Percentiles rank a stretch among this genome's conserved stretches.
phyloP scores from a whole-genome alignment of 2,797 vertebrate species.

The Hemitrygon akajei region DNA sequence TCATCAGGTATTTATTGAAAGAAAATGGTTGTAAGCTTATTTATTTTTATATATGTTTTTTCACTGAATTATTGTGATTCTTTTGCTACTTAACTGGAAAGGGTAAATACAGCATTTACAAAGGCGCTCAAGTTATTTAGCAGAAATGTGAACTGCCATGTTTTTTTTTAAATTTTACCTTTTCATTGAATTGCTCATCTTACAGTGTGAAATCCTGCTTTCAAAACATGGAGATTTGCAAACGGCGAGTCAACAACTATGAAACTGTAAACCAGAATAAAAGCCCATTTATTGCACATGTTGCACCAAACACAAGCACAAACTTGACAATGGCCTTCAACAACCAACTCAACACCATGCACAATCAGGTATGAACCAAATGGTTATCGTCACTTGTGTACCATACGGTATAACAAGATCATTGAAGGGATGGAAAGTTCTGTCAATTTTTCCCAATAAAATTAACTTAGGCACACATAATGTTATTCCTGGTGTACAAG shows the following conservation, averaged over 20 bases:
- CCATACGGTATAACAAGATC: neutral
- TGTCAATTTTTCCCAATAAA: neutral
- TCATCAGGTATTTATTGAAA: neutral
- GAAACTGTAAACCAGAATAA: conserved; percentile 83
- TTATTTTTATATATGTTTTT: neutral
- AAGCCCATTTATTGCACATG: conserved; percentile 79
- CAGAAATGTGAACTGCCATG: neutral
- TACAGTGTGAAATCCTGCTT: conserved; percentile 94
- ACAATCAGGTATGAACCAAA: conserved; percentile 75
- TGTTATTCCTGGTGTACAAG: too few relatives aligned
- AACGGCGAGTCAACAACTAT: conserved; percentile 85
- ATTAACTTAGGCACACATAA: neutral
- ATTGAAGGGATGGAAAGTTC: neutral
- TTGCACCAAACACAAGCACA: conserved; percentile 79
- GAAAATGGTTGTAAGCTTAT: neutral
- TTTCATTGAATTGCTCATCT: conserved; percentile 40
- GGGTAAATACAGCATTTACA: neutral
- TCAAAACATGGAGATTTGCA: conserved; percentile 98
- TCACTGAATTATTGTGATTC: neutral
- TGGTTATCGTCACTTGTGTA: neutral
- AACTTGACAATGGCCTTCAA: conserved; percentile 97
- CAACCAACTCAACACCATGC: conserved; percentile 84
- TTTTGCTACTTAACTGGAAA: neutral
- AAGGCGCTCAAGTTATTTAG: neutral
- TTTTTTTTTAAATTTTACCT: neutral